Base-by-base conservation (phyloP, 2,113 vertebrate species). In the Bagarius yarrelli region DNA sequence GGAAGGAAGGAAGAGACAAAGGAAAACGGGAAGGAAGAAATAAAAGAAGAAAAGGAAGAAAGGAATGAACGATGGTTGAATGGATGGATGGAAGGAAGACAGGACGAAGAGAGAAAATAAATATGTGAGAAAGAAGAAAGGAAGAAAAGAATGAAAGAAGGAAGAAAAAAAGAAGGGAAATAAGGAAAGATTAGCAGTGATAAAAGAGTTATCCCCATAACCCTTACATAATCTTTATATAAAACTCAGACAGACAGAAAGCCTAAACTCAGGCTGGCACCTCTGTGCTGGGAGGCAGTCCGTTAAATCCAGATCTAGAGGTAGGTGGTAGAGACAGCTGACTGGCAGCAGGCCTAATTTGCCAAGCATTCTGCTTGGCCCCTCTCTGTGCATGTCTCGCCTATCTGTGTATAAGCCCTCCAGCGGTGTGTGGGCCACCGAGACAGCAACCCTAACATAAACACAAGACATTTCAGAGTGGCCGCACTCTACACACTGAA, bases 271-370 rank as follows among this genome's bases (percentile, higher is more conserved):
- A 32, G 52, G n/a, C 60, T 76, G 73, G 61, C 63, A 69, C 63
- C 61, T 76, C 74, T 25, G 19, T 66, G 61, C 76, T 66, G 77
- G 77, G 50, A 23, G 77, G 63, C 36, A 75, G 67, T 52, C 47
- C 21, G 19, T 36, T 36, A 69, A 50, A 66, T 44, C 60, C 59
- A 40, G 34, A 61, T 55, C 69, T 36, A 72, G 50, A 32, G 63
- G 72, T 44, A 71, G 64, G 81, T 64, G 84, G 66, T 16, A 55
- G n/a, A 57, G 60, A 81, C 78, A 78, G 75, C 81, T 81, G 78
- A 86, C 25, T 71, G 80, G 82, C 53, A 77, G 67, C 40, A n/a
- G 56, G 81, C 79, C 82, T 81, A 74, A 83, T 80, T 79, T 75
- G 56, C 64, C 53, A 40, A 47, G 67, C 80, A 57, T 75, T 78